Base-by-base conservation (phyloP, 2,113 vertebrate species). In the Triplophysa dalaica region DNA sequence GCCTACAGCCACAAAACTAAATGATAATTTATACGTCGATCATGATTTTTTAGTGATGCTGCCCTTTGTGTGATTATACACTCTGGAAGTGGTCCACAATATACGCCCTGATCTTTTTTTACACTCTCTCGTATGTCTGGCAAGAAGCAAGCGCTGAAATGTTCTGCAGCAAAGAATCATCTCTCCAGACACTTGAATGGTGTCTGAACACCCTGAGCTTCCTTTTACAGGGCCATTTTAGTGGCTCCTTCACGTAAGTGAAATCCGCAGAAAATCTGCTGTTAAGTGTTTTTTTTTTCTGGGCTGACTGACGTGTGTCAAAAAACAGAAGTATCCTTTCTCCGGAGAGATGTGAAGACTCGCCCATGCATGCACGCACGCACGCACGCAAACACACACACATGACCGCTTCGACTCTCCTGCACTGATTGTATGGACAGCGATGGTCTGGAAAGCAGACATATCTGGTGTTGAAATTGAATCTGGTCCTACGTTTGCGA, bases 381-480 rank as follows among this genome's bases (percentile, higher is more conserved):
- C 75, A 70, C 21, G 43, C 75, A 68, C 43, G 48, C 62, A 80
- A 33, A 82, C 58, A 72, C 74, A 61, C 52, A 75, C 75, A 70
- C 70, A 75, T 63, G 69, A 77, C 70, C 61, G 65, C 73, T 78
- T 80, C 77, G 56, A 81, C 56, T 58, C 83, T 65, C 43, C 38
- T 78, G 65, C 63, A 79, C 77, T 74, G 48, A 64, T 77, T 64
- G 50, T 64, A 58, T 75, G 79, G 65, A 75, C n/a, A 67, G 76
- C 75, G 77, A 81, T 85, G 85, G 88, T 89, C 87, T 84, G 86
- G 89, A 87, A 86, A 85, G 87, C 87, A 85, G 89, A 87, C 90
- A 83, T 91, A 87, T 88, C 87, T 80, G 85, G 82, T 88, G 88
- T 82, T 90, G 89, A 92, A 92, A 93, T 94, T 92, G 88, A 94